phyloP scores from a whole-genome alignment of 2,113 vertebrate species.

The Etheostoma spectabile region DNA sequence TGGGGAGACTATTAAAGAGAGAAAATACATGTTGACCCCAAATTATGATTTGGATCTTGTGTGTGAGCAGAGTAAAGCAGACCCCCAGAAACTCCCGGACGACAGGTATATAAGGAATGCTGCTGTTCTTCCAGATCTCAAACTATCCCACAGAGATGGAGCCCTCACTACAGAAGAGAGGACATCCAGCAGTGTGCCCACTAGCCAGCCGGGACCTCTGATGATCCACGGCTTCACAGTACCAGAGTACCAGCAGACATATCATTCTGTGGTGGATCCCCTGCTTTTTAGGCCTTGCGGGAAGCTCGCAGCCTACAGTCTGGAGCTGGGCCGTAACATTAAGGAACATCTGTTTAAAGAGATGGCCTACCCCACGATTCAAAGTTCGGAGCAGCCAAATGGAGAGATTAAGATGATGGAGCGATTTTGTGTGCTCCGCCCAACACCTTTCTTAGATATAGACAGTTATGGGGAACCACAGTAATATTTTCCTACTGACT shows the following conservation, averaged over 20 bases:
- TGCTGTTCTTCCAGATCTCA: slow-evolving; percentile 66
- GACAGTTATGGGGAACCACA: slow-evolving; percentile 44
- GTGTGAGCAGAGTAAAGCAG: slow-evolving; percentile 33
- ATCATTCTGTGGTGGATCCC: slow-evolving; percentile 79
- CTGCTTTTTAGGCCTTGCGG: slow-evolving; percentile 70
- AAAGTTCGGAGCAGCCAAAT: slow-evolving; percentile 53
- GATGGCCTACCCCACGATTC: slow-evolving; percentile 70
- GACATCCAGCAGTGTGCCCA: neutral
- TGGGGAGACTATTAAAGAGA: slow-evolving; percentile 67
- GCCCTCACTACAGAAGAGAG: neutral
- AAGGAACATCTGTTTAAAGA: slow-evolving; percentile 80
- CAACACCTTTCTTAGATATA: slow-evolving; percentile 68
- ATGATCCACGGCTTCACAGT: slow-evolving; percentile 78
- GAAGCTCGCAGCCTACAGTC: slow-evolving; percentile 67
- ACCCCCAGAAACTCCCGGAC: slow-evolving; percentile 50
- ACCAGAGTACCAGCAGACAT: slow-evolving; percentile 71
- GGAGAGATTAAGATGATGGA: slow-evolving; percentile 69
- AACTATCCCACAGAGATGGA: neutral
- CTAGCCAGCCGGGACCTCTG: slow-evolving; percentile 26
- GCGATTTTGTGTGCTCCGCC: slow-evolving; percentile 75
- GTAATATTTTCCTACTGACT: slow-evolving; percentile 12
- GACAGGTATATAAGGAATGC: slow-evolving; percentile 69
- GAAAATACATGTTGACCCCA: slow-evolving; percentile 41
- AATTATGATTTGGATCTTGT: slow-evolving; percentile 28
- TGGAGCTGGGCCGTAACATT: slow-evolving; percentile 78